These are phyloP conservation scores for Danaus melanippus DNA, from an alignment of 1,140 invertebrate genomes.

Conservation along the genomic window DNA sequence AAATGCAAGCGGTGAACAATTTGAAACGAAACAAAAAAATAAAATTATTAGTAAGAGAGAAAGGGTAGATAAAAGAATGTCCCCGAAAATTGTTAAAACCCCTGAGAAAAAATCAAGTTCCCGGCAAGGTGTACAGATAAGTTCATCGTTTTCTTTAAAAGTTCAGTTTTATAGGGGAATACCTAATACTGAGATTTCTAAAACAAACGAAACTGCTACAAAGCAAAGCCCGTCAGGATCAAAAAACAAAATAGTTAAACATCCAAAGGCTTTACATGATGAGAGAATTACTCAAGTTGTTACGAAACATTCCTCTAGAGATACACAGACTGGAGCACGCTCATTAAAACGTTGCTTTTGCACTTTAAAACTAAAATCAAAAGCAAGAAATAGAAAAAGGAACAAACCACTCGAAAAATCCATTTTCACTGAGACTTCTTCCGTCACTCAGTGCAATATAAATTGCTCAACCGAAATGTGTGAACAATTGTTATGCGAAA, in stretches of 20 bases:
- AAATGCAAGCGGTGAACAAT: constrained; percentile 1
- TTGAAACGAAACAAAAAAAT: neutral
- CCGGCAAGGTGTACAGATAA: constrained; percentile 20
- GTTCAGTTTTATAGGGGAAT: too few species aligned
- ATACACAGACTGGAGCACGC: constrained; percentile 4
- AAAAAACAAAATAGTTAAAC: constrained; percentile 1
- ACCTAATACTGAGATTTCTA: too few species aligned
- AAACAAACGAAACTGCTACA: too few species aligned
- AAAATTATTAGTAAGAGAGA: constrained; percentile 2
- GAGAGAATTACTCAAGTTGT: constrained; percentile 2
- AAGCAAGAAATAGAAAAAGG: constrained; percentile 8
- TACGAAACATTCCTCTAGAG: constrained; percentile 6
- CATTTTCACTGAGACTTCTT: neutral
- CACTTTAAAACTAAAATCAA: constrained; percentile 15
- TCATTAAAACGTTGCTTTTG: constrained; percentile 18
- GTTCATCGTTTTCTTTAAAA: constrained; percentile 17
- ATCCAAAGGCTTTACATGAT: neutral
- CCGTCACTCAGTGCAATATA: neutral
- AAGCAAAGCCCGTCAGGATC: too few species aligned
- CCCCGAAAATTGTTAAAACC: constrained; percentile 4
- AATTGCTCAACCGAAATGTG: constrained; percentile 1
- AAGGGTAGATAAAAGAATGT: neutral
- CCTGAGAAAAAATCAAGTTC: constrained; percentile 1
- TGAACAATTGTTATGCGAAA: neutral
- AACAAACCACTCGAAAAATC: neutral